Percentiles rank a stretch among this genome's conserved stretches.
Evolutionary conservation across 2,888 invertebrate species (phyloP).

Genomic region (Ypsolopha sequella): DNA sequence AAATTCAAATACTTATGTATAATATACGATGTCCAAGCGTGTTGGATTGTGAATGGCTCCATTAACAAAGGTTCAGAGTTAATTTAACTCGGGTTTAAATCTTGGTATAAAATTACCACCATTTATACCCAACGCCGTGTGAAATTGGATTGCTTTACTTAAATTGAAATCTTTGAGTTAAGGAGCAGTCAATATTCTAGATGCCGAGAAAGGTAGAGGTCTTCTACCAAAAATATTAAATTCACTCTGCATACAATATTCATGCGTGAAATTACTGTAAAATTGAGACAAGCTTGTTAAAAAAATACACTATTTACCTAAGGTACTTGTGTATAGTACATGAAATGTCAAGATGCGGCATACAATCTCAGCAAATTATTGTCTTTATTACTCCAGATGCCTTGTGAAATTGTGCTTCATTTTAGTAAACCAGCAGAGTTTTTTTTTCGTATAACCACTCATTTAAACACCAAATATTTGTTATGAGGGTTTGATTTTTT

Average conservation of each 20-base stretch:
- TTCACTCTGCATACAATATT: slow-evolving; percentile 4
- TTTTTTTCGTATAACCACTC: too few relatives aligned
- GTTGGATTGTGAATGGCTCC: too few relatives aligned
- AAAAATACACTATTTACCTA: too few relatives aligned
- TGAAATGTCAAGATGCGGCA: too few relatives aligned
- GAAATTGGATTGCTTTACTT: slow-evolving; percentile 45
- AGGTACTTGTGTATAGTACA: too few relatives aligned
- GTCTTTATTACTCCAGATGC: not conserved
- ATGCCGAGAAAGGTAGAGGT: slow-evolving; percentile 1
- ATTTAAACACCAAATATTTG: too few relatives aligned
- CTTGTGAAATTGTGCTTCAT: too few relatives aligned
- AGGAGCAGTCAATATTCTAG: slow-evolving; percentile 8
- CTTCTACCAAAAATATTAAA: not conserved
- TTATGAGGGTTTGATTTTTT: too few relatives aligned
- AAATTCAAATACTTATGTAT: not conserved
- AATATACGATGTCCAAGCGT: slow-evolving; percentile 2
- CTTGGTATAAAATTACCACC: slow-evolving; percentile 25
- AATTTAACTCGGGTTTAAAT: slow-evolving; percentile 14
- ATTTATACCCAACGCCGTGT: slow-evolving; percentile 39
- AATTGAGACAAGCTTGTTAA: too few relatives aligned
- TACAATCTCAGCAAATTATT: not conserved
- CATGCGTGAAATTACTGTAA: too few relatives aligned
- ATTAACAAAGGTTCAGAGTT: slow-evolving; percentile 9
- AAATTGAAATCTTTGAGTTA: slow-evolving; percentile 39
- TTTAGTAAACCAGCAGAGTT: too few relatives aligned